phyloP scores from a whole-genome alignment of 64 coral and sea anemone genomes.

The Cladopsammia gracilis region DNA sequence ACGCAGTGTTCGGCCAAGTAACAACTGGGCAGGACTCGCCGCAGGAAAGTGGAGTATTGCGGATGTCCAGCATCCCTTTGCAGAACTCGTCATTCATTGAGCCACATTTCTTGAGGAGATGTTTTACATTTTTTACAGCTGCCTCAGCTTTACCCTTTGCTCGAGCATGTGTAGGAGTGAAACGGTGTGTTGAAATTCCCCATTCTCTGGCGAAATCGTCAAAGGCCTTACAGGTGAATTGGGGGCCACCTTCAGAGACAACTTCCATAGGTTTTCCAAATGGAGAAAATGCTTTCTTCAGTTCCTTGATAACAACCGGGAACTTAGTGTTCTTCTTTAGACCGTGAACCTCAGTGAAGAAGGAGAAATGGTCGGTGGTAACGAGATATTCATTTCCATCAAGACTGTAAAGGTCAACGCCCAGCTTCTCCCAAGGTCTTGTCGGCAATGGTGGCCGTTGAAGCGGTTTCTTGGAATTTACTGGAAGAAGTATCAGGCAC shows the following conservation, averaged over 20 bases:
- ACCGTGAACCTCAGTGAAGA: background rate
- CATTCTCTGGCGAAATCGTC: conserved; percentile 5
- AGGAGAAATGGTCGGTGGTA: background rate
- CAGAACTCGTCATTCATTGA: too few species aligned
- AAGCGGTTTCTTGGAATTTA: conserved; percentile 25
- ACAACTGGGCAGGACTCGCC: too few species aligned
- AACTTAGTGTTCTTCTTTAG: background rate
- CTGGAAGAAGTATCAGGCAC: conserved; percentile 30
- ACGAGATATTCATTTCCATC: background rate
- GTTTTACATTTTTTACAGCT: conserved; percentile 32
- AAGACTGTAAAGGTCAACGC: conserved; percentile 21
- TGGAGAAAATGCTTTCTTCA: background rate
- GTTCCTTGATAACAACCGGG: background rate
- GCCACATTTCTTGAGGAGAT: too few species aligned
- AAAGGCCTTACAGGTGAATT: conserved; percentile 15
- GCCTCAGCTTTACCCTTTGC: conserved; percentile 61
- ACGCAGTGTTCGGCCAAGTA: too few species aligned
- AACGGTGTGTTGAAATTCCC: background rate
- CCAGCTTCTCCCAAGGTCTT: conserved; percentile 26
- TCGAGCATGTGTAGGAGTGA: background rate
- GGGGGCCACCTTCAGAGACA: conserved; percentile 48
- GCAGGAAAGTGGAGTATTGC: too few species aligned
- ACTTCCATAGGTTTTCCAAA: conserved; percentile 42
- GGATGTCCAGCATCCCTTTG: too few species aligned
- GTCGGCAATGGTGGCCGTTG: conserved; percentile 6